Evolutionary conservation across 2,888 invertebrate species (phyloP).

Genomic region (Lampropteryx suffumata): DNA sequence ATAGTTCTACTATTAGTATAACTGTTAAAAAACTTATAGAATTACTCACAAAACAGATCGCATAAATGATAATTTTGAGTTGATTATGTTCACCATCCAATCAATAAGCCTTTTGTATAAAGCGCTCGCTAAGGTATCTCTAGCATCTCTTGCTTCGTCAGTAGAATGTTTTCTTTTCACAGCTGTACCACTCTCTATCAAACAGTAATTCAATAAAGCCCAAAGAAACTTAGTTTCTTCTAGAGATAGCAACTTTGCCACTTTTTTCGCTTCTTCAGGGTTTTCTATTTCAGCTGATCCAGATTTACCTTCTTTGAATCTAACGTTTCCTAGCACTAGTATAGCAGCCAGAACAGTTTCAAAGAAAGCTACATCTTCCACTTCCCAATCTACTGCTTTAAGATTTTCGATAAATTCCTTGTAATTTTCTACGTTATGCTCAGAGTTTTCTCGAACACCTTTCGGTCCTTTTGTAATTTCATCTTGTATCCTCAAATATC

Average conservation of each 20-base stretch:
- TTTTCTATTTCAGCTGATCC: conserved; percentile 89
- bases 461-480: conserved; percentile 81
- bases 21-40: too few species aligned
- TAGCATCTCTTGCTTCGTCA: conserved; percentile 91
- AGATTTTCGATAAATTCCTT: conserved; percentile 85
- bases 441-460: conserved; percentile 85
- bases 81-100: conserved; percentile 93
- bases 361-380: conserved; percentile 87
- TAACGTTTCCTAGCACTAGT: conserved; percentile 89
- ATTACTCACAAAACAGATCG: conserved; percentile 95
- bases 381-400: conserved; percentile 86
- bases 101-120: conserved; percentile 93
- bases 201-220: conserved; percentile 93
- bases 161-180: conserved; percentile 87
- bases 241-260: conserved; percentile 88
- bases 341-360: conserved; percentile 89
- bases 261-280: conserved; percentile 86
- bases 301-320: conserved; percentile 86
- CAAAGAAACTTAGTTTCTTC: conserved; percentile 93
- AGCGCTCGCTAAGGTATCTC: conserved; percentile 93
- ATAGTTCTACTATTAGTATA: too few species aligned
- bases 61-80: conserved; percentile 91
- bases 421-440: conserved; percentile 85
- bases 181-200: conserved; percentile 88
- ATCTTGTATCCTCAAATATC: conserved; percentile 87